A percentile compares a stretch with the other conserved stretches of the same genome.
phyloP scores from a whole-genome alignment of 64 coral and sea anemone genomes.

The Anthopleura sola region DNA sequence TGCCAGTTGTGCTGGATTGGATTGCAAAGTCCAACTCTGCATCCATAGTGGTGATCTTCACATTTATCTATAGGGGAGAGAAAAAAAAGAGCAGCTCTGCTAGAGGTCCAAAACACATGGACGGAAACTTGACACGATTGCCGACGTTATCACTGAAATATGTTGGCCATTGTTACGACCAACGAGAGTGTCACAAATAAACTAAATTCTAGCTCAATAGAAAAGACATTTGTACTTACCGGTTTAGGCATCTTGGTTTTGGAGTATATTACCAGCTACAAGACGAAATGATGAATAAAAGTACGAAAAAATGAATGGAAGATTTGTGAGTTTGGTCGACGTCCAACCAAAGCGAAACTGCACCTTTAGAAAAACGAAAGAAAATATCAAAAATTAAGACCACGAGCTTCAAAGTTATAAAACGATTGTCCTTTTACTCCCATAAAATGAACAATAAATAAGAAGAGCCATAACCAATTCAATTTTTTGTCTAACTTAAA shows the following conservation, averaged over 20 bases:
- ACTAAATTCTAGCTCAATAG: neutral
- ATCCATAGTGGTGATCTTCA: constrained; percentile 88
- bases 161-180: neutral
- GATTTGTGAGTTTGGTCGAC: neutral
- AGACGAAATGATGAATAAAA: neutral
- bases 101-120: neutral
- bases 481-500: neutral
- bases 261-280: neutral
- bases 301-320: constrained; percentile 1
- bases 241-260: constrained; percentile 74
- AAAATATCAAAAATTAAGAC: neutral
- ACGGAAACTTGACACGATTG: neutral
- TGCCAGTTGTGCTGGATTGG: constrained; percentile 90
- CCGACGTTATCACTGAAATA: neutral
- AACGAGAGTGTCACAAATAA: neutral
- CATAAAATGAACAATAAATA: neutral
- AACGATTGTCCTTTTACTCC: neutral
- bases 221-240: constrained; percentile 32
- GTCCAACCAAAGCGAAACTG: constrained; percentile 5
- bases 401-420: neutral
- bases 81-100: neutral
- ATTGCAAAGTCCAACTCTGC: constrained; percentile 96
- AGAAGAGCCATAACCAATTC: neutral
- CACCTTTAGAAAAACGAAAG: neutral
- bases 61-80: constrained; percentile 66